These are phyloP conservation scores for Goniozus legneri DNA, from an alignment of 1,140 invertebrate species.

Conservation along the genomic window DNA sequence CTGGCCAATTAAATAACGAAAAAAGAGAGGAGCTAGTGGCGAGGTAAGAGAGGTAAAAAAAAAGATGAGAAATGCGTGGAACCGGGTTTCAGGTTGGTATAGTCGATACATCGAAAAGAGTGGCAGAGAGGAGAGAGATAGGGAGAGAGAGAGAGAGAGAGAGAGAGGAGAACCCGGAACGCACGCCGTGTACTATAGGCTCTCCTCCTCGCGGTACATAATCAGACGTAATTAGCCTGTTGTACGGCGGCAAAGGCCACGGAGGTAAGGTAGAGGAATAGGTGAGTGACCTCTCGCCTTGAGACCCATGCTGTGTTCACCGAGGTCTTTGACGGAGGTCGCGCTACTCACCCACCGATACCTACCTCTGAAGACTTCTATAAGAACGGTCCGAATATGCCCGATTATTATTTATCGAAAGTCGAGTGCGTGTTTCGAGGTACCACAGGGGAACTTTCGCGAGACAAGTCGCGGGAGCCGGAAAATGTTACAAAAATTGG, in stretches of 20 bases:
- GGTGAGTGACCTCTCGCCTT: slow-evolving; percentile 39
- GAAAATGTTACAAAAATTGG: too few relatives aligned
- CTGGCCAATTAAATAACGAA: too few relatives aligned
- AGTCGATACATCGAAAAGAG: not conserved
- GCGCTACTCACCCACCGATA: too few relatives aligned
- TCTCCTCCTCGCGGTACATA: slow-evolving; percentile 23
- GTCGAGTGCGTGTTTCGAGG: too few relatives aligned
- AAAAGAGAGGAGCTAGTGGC: slow-evolving; percentile 1
- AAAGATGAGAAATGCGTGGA: slow-evolving; percentile 17
- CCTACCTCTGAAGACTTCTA: too few relatives aligned
- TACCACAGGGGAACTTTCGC: too few relatives aligned
- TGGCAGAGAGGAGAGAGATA: not conserved
- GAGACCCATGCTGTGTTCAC: slow-evolving; percentile 36
- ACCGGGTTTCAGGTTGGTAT: slow-evolving; percentile 22
- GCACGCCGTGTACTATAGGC: too few relatives aligned
- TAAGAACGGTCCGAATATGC: too few relatives aligned
- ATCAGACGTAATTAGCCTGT: slow-evolving; percentile 39
- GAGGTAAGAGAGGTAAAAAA: slow-evolving; percentile 1
- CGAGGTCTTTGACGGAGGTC: slow-evolving; percentile 29
- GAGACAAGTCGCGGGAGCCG: too few relatives aligned
- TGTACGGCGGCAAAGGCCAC: slow-evolving; percentile 30
- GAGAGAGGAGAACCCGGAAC: too few relatives aligned
- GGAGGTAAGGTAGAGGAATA: slow-evolving; percentile 28
- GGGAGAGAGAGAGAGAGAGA: slow-evolving; percentile 7
- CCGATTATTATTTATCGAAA: too few relatives aligned